phyloP scores from a whole-genome alignment of 2,797 vertebrate species.

The Myiotriccus ornatus region DNA sequence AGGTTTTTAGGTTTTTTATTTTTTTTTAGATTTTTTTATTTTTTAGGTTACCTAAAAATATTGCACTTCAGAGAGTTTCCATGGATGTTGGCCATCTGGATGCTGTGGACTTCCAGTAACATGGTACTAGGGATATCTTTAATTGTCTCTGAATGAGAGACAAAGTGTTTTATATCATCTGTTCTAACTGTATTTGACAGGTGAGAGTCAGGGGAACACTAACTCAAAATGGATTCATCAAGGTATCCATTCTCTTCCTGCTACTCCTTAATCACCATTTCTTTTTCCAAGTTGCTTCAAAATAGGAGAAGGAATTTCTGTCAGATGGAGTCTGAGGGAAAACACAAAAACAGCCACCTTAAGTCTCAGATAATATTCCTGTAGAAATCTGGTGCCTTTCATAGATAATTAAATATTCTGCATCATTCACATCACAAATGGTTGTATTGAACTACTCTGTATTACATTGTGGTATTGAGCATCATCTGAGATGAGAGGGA shows the following conservation, averaged over 20 bases:
- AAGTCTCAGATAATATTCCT: neutral
- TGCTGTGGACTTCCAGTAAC: neutral
- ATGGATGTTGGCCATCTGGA: neutral
- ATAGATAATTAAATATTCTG: neutral
- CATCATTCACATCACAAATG: neutral
- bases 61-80: neutral
- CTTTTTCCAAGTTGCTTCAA: neutral
- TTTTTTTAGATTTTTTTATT: too few relatives aligned
- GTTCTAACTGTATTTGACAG: neutral
- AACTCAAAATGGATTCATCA: neutral
- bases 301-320: neutral
- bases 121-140: neutral
- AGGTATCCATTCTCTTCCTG: neutral
- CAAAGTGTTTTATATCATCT: neutral
- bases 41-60: neutral
- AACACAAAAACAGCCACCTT: neutral
- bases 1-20: neutral
- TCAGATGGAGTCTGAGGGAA: neutral
- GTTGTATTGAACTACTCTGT: neutral
- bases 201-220: neutral
- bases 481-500: neutral
- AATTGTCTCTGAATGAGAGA: constrained; percentile 22
- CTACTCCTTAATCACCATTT: neutral
- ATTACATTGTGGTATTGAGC: neutral
- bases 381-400: neutral